Evolutionary conservation across 2,113 vertebrate species (phyloP), one percentile per base, ranked within the genome.

Genomic region (Heterochromis multidens): DNA sequence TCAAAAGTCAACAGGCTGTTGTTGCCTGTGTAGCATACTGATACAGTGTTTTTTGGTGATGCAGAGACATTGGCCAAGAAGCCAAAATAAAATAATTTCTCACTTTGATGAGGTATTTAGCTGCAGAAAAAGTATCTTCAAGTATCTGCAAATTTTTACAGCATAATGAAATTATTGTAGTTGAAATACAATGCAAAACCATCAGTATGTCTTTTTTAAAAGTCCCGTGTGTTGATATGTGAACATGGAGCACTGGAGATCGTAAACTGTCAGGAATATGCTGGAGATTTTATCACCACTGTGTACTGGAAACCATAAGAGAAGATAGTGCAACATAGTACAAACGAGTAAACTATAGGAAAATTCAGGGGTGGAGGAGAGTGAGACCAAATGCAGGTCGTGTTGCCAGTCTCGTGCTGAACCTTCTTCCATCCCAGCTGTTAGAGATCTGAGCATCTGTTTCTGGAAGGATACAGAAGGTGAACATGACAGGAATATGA

Each of bases 351-450:
- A 21, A 35, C 16, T 27, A 40, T 17, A 23, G 2, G 2, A 21
- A 6, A 21, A 63, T 7, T 62, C 16, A 43, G 31, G 10, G 21
- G 14, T 27, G 43, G 29, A 85, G 65, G 43, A 49, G 35, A 78
- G 49, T 65, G 67, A 2, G 23, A 81, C 25, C 60, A 21, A 6
- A 52, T 31, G 43, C 43, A 52, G 2, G 12, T 80, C 17, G 25
- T 35, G 72, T 27, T 74, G 37, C 33, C 52, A 76, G 37, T 0
- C 4, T 21, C n/a, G 2, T 56, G 56, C 33, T 6, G 25, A 82
- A 67, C 40, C 21, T 7, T 59, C 61, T 49, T 52, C 70, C 67
- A 54, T 72, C 72, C 80, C 52, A 67, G 72, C 61, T 67, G 67
- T 19, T 19, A 14, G 5, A 2, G 10, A 37, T 23, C 56, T 5